Evolutionary conservation across 1,140 invertebrate species (phyloP), one percentile per base, ranked within the genome.

Genomic region (Bombyx mandarina): DNA sequence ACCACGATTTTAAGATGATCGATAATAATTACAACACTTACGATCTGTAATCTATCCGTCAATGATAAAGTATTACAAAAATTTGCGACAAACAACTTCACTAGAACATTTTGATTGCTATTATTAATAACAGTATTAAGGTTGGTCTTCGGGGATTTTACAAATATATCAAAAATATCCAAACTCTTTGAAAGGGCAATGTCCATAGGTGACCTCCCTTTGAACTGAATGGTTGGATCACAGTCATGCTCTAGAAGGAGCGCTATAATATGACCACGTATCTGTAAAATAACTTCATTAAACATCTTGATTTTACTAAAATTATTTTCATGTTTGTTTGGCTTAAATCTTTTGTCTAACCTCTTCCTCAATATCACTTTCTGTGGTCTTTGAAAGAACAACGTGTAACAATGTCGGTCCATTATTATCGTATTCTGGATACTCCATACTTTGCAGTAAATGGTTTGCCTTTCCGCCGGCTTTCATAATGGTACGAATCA

Each of bases 381-480:
- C 73, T 6, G 57, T 55, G 45, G 65, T 71, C 54, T 62, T 80
- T 2, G 68, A 62, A 26, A 86, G 50, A 10, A 82, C 67, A 35
- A 59, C 72, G 58, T 86, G 81, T 8, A 86, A 55, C 43, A 86
- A 68, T 22, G 74, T 82, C 9, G 82, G 81, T 7, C 75, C 79
- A n/a, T 52, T 57, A 6, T 43, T 47, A 10, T 67, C 57, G 44
- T 56, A 54, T 18, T 52, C 35, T 10, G 51, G 35, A 55, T 69
- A 56, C 35, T 49, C 12, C 1, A 45, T 43, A 45, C 61, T 44
- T 18, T 52, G 43, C 49, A 83, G 52, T 48, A 68, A 60, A 9
- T 75, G 63, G 52, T 78, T 76, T n/a, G 82, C 67, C 61, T 86
- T 65, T 4, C 82, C 84, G 7, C 77, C 79, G 62, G 69, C 67